Percentiles rank a stretch among this genome's conserved stretches.
phyloP scores from a whole-genome alignment of 1,140 invertebrate genomes.

The Bombus fervidus region DNA sequence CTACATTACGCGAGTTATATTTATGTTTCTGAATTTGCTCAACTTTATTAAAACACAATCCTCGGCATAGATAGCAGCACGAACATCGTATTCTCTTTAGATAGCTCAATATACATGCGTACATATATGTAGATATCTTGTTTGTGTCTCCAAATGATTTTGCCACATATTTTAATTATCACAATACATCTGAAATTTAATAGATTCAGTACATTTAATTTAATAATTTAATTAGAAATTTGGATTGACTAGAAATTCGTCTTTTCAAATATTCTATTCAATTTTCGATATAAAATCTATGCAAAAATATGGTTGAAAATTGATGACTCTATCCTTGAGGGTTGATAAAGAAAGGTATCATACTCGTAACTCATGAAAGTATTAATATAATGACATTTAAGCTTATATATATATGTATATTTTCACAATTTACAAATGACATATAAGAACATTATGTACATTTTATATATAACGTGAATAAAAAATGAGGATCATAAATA shows the following conservation, averaged over 20 bases:
- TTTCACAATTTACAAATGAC: neutral
- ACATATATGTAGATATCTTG: neutral
- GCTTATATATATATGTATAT: neutral
- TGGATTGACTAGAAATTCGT: no score
- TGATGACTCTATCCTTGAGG: neutral
- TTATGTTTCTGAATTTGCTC: neutral
- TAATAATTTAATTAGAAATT: neutral
- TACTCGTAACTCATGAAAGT: neutral
- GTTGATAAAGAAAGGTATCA: neutral
- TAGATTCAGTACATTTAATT: neutral
- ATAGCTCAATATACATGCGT: neutral
- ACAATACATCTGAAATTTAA: neutral
- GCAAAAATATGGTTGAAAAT: neutral
- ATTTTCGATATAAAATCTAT: neutral
- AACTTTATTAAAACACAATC: neutral
- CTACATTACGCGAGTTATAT: no score
- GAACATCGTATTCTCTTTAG: neutral
- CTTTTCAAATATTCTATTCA: neutral
- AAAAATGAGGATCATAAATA: neutral
- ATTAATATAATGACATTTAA: neutral
- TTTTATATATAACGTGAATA: neutral
- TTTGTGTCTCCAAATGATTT: neutral
- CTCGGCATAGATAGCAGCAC: constrained; percentile 13
- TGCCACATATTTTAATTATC: neutral
- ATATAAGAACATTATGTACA: neutral